A percentile compares a stretch with the other conserved stretches of the same genome.
These are phyloP conservation scores for Telmatochromis sp. DNA, from an alignment of 2,113 vertebrate species.

Conservation along the genomic window DNA sequence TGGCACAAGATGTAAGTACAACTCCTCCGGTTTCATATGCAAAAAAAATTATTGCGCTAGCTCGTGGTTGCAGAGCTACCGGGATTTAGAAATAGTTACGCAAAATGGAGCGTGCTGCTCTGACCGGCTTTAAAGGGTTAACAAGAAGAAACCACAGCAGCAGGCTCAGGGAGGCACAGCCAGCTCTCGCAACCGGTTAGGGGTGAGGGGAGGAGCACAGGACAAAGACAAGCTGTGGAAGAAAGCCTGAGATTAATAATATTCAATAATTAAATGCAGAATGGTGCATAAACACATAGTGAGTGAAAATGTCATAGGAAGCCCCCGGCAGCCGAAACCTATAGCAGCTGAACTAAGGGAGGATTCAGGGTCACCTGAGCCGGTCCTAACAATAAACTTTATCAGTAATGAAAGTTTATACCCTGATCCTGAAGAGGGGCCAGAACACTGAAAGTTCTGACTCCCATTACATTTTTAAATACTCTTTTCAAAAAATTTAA, in stretches of 20 bases:
- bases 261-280: background rate
- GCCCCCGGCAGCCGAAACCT: rapidly evolving
- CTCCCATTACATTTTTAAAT: background rate
- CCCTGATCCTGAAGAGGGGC: background rate
- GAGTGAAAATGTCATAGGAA: background rate
- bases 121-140: rapidly evolving
- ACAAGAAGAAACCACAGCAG: background rate
- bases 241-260: background rate
- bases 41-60: too few species aligned
- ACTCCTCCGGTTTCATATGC: rapidly evolving
- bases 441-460: background rate
- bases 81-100: too few species aligned
- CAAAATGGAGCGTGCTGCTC: rapidly evolving
- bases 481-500: rapidly evolving
- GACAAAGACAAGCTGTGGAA: background rate
- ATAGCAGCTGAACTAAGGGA: background rate
- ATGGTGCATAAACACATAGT: background rate
- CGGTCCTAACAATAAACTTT: background rate
- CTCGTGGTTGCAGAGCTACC: too few species aligned
- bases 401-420: background rate
- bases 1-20: too few species aligned
- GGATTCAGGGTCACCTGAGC: background rate
- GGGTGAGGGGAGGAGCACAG: rapidly evolving
- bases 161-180: background rate
- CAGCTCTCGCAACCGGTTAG: rapidly evolving